A percentile compares a stretch with the other conserved stretches of the same genome.
These are phyloP conservation scores for Papilio gigon DNA, from an alignment of 2,888 invertebrate species.

Conservation along the genomic window DNA sequence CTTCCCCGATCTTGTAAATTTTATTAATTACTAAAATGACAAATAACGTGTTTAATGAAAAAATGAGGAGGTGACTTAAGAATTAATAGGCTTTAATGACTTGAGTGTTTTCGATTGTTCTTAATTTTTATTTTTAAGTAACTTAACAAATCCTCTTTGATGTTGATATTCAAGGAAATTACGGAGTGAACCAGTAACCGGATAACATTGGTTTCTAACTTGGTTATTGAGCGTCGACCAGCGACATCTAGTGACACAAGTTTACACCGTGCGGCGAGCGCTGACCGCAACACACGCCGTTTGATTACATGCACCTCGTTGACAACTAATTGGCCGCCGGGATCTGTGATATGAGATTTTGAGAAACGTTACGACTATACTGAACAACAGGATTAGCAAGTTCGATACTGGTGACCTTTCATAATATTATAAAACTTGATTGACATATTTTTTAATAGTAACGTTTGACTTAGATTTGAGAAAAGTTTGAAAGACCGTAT, in stretches of 20 bases:
- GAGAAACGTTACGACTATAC: not conserved
- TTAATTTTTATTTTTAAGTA: too few species aligned
- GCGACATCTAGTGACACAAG: conserved; percentile 25
- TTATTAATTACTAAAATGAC: conserved; percentile 29
- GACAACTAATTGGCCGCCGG: conserved; percentile 28
- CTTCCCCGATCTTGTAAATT: conserved; percentile 28
- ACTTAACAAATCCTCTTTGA: not conserved
- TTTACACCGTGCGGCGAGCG: conserved; percentile 24
- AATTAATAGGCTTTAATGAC: conserved; percentile 2
- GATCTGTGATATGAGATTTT: conserved; percentile 1
- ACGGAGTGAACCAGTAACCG: not conserved
- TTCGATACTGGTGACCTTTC: not conserved
- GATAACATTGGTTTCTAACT: conserved; percentile 1
- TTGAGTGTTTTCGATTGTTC: too few species aligned
- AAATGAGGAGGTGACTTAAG: conserved; percentile 43
- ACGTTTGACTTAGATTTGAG: not conserved
- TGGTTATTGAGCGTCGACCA: conserved; percentile 10
- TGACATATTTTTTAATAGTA: not conserved
- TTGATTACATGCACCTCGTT: conserved; percentile 30
- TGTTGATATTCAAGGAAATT: not conserved
- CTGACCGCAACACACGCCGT: conserved; percentile 32
- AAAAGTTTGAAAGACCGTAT: not conserved
- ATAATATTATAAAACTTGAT: not conserved
- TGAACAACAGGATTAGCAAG: not conserved
- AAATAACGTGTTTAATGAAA: conserved; percentile 14